These are phyloP conservation scores for Falco concolor DNA, from an alignment of 2,797 vertebrate species.

Conservation along the genomic window DNA sequence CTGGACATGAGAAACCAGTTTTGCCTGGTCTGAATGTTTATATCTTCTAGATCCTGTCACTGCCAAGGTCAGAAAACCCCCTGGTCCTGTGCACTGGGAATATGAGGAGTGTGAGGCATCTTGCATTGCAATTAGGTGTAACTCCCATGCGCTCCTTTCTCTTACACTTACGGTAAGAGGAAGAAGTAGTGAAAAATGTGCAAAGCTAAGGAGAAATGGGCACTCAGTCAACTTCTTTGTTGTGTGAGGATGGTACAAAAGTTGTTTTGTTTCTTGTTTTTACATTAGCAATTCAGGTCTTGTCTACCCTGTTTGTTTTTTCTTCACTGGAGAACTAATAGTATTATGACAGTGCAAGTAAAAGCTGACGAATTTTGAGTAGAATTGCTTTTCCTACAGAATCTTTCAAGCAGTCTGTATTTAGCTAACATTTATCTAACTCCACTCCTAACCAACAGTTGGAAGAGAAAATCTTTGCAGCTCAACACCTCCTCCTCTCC, in stretches of 20 bases:
- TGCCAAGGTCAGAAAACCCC: neutral
- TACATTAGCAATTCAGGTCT: neutral
- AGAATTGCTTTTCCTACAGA: constrained; percentile 42
- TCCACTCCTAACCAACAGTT: constrained; percentile 48
- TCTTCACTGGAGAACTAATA: constrained; percentile 46
- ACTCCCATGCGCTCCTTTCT: neutral
- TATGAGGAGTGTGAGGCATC: neutral
- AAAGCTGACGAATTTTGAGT: constrained; percentile 45
- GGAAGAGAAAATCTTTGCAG: constrained; percentile 55
- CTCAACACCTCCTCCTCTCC: constrained; percentile 57
- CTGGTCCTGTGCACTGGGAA: neutral
- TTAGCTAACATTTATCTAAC: constrained; percentile 63
- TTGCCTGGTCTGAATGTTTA: neutral
- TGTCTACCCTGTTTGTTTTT: constrained; percentile 53
- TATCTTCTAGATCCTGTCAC: neutral
- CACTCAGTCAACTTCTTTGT: neutral
- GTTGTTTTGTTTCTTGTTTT: constrained; percentile 1
- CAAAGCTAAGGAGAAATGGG: neutral
- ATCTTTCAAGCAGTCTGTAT: constrained; percentile 52
- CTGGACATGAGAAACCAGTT: neutral
- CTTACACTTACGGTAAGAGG: fast-evolving
- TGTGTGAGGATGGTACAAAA: neutral
- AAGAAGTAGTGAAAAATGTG: neutral
- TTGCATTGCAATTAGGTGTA: neutral
- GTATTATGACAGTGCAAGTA: constrained; percentile 60